Percentiles rank a stretch among this genome's conserved stretches.
Evolutionary conservation across 2,888 invertebrate genomes (phyloP).

Genomic region (Acleris emargana): DNA sequence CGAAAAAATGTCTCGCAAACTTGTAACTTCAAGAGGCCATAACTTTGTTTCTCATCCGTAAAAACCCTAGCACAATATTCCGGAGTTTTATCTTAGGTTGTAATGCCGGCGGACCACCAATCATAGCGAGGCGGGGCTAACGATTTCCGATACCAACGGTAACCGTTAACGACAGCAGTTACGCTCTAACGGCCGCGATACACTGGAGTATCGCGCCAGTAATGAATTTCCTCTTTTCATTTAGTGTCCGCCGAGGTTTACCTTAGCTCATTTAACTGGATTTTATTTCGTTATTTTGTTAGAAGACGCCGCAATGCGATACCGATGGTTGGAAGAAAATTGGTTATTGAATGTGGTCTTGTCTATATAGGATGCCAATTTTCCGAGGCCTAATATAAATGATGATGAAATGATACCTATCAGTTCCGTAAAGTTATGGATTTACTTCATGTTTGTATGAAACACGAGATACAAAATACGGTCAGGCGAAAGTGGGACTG

Average conservation of each 20-base stretch:
- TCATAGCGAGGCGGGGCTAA: constrained; percentile 66
- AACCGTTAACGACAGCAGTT: constrained; percentile 63
- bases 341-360: constrained; percentile 13
- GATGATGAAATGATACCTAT: too few species aligned
- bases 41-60: constrained; percentile 31
- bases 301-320: constrained; percentile 13
- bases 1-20: constrained; percentile 35
- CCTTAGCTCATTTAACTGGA: constrained; percentile 42
- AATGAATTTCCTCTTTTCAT: constrained; percentile 71
- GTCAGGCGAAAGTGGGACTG: too few species aligned
- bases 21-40: constrained; percentile 36
- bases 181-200: constrained; percentile 59
- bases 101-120: constrained; percentile 61
- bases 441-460: too few species aligned
- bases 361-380: constrained; percentile 14
- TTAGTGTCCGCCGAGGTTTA: constrained; percentile 54
- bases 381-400: constrained; percentile 3
- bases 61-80: constrained; percentile 45
- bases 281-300: constrained; percentile 30
- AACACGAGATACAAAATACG: too few species aligned
- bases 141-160: constrained; percentile 70
- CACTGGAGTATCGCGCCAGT: constrained; percentile 53
- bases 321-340: constrained; percentile 10
- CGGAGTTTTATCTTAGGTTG: constrained; percentile 47
- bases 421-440: too few species aligned